Conservation (phyloP, 1,140 invertebrate species). For the Geopemphigus sp. region DNA sequence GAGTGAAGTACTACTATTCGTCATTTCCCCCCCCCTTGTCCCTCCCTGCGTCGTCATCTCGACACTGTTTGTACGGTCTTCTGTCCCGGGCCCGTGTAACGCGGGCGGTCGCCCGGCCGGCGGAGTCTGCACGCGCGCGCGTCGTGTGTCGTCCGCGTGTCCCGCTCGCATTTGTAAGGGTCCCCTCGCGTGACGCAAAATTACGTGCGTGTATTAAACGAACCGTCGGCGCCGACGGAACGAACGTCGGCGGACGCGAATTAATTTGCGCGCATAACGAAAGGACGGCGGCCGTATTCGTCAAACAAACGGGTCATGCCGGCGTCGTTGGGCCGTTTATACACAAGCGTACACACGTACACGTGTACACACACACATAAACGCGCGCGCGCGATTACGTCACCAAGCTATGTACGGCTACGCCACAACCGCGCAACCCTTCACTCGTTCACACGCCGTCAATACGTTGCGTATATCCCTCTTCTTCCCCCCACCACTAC, state of each 20-base stretch:
- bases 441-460: background rate
- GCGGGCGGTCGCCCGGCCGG: background rate
- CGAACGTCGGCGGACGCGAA: slow-evolving; percentile 24
- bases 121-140: background rate
- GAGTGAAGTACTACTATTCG: too few relatives aligned
- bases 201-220: too few relatives aligned
- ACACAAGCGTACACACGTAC: too few relatives aligned
- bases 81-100: background rate
- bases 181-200: background rate
- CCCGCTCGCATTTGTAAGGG: slow-evolving; percentile 17
- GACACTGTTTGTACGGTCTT: background rate
- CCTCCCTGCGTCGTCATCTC: too few relatives aligned
- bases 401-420: slow-evolving; percentile 34
- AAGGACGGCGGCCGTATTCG: too few relatives aligned
- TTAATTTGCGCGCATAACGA: slow-evolving; percentile 34
- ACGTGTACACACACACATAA: too few relatives aligned
- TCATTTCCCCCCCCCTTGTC: too few relatives aligned
- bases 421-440: background rate
- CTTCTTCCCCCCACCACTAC: too few relatives aligned
- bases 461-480: too few relatives aligned
- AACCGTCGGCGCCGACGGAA: slow-evolving; percentile 24
- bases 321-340: background rate
- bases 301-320: slow-evolving; percentile 27
- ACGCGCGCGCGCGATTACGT: background rate
- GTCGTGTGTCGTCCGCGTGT: too few relatives aligned